Percentiles rank a stretch among this genome's conserved stretches.
phyloP scores from a whole-genome alignment of 2,888 invertebrate genomes.

The Muscina levida region DNA sequence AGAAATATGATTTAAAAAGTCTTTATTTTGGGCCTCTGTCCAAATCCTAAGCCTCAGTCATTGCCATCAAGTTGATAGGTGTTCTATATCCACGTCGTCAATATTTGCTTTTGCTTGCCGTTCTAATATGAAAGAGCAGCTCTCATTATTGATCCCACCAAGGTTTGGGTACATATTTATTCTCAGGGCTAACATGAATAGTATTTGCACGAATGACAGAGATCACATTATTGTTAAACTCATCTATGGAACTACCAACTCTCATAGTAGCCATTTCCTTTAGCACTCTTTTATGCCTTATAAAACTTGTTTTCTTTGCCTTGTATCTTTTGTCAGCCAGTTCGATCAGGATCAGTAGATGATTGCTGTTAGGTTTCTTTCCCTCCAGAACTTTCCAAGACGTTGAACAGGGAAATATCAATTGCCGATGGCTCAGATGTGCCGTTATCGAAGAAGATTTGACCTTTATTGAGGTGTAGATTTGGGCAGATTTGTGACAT shows the following conservation, averaged over 20 bases:
- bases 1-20: not conserved
- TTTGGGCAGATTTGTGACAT: not conserved
- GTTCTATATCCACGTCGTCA: not conserved
- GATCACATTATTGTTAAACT: not conserved
- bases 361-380: conserved; percentile 43
- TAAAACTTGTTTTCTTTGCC: too few species aligned
- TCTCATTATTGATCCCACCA: conserved; percentile 19
- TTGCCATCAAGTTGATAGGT: not conserved
- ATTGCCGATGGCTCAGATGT: not conserved
- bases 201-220: not conserved
- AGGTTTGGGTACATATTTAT: conserved; percentile 15
- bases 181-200: not conserved
- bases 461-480: conserved; percentile 12
- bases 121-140: conserved; percentile 15
- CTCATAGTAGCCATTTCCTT: not conserved
- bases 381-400: not conserved
- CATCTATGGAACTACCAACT: not conserved
- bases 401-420: conserved; percentile 32
- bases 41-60: not conserved
- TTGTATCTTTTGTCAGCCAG: not conserved
- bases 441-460: not conserved
- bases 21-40: not conserved
- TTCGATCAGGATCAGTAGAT: conserved; percentile 19
- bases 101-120: not conserved
- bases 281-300: too few species aligned